Percentiles rank a stretch among this genome's conserved stretches.
Evolutionary conservation across 2,797 vertebrate species (phyloP).

Genomic region (Gouania willdenowi): DNA sequence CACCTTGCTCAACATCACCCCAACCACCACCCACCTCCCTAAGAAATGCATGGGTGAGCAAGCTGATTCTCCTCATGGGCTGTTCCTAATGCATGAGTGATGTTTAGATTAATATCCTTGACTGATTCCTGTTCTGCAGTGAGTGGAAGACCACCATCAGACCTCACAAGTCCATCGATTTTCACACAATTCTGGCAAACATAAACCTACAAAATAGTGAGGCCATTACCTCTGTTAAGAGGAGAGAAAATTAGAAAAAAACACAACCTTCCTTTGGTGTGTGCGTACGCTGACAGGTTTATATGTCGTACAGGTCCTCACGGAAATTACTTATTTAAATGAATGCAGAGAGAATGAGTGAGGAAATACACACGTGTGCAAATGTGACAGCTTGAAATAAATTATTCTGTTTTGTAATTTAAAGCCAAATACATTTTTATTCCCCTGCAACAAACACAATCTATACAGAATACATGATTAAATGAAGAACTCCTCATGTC

Average conservation of each 20-base stretch:
- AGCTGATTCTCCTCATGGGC: constrained; percentile 70
- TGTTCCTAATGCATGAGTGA: constrained; percentile 75
- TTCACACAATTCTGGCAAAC: constrained; percentile 46
- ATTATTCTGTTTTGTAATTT: neutral
- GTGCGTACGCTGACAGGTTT: neutral
- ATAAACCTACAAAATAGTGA: constrained; percentile 40
- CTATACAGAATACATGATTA: neutral
- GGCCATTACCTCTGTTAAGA: constrained; percentile 19
- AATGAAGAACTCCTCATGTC: too few species aligned
- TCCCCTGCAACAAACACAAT: neutral
- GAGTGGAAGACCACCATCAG: constrained; percentile 41
- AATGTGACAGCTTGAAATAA: neutral
- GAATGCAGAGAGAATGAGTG: neutral
- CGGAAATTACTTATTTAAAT: constrained; percentile 6
- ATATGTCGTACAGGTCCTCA: neutral
- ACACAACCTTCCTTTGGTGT: too few species aligned
- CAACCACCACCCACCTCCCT: constrained; percentile 20
- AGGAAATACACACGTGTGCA: neutral
- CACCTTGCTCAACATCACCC: constrained; percentile 24
- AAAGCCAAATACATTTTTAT: neutral
- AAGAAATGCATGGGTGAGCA: constrained; percentile 68
- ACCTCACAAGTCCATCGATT: constrained; percentile 58
- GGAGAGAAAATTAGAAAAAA: too few species aligned
- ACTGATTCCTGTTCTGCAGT: constrained; percentile 60
- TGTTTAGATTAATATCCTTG: constrained; percentile 72